Evolutionary conservation across 2,888 invertebrate genomes (phyloP).

Genomic region (Coenonympha arcania): DNA sequence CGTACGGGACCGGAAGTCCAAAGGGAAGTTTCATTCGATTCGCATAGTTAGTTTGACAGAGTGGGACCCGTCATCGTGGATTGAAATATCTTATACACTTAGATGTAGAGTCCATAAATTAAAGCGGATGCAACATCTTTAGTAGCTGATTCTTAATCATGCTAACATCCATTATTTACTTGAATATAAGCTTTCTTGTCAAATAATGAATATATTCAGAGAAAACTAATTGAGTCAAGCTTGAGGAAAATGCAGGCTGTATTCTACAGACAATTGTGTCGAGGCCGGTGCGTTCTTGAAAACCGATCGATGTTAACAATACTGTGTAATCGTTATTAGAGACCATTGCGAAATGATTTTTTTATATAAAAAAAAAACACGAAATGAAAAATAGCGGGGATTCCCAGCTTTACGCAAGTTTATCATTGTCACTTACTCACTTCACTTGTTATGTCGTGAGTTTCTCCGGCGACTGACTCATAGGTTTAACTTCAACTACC

Average conservation of each 20-base stretch:
- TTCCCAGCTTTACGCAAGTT: not conserved
- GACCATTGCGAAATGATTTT: conserved; percentile 9
- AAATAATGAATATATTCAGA: conserved; percentile 1
- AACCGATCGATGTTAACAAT: conserved; percentile 36
- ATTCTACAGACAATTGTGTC: conserved; percentile 40
- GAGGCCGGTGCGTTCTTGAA: conserved; percentile 41
- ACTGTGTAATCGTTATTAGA: conserved; percentile 18
- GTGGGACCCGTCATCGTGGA: too few species aligned
- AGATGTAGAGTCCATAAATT: too few species aligned
- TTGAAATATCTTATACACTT: too few species aligned
- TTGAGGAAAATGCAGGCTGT: conserved; percentile 36
- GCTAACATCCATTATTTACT: not conserved
- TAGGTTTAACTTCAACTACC: too few species aligned
- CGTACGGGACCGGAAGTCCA: too few species aligned
- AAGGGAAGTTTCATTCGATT: too few species aligned
- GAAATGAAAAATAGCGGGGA: not conserved
- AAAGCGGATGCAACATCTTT: too few species aligned
- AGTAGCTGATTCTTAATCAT: too few species aligned
- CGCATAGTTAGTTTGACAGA: too few species aligned
- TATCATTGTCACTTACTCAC: too few species aligned
- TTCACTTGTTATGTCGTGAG: not conserved
- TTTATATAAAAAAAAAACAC: not conserved
- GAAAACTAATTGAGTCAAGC: conserved; percentile 15
- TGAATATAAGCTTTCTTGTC: not conserved
- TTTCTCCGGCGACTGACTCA: conserved; percentile 1